These are phyloP conservation scores for Syngnathoides biaculeatus DNA, from an alignment of 2,113 vertebrate species.

Conservation along the genomic window DNA sequence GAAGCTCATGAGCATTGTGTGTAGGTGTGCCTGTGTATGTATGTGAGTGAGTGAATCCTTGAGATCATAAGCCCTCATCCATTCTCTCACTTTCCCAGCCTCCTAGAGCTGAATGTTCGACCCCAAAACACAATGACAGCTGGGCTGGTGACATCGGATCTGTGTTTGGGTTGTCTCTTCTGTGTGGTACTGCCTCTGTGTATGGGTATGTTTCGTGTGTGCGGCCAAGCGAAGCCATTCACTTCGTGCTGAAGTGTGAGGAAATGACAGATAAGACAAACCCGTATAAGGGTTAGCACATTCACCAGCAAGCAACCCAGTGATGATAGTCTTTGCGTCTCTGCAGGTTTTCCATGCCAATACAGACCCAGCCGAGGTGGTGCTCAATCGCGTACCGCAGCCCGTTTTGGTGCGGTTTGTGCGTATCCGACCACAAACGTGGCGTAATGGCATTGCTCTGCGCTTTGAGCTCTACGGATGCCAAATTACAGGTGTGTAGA, in stretches of 20 bases:
- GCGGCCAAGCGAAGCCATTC: slow-evolving; percentile 24
- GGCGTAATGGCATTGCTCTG: slow-evolving; percentile 91
- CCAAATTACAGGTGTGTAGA: slow-evolving; percentile 84
- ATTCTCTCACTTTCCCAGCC: slow-evolving; percentile 52
- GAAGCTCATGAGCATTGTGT: slow-evolving; percentile 1
- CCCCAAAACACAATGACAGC: slow-evolving; percentile 66
- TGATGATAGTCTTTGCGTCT: neutral
- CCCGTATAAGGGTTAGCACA: slow-evolving; percentile 1
- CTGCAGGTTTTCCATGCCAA: slow-evolving; percentile 89
- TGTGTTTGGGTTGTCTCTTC: slow-evolving; percentile 67
- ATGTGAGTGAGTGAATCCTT: neutral
- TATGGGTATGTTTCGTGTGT: slow-evolving; percentile 34
- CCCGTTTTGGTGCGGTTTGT: slow-evolving; percentile 89
- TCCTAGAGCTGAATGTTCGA: slow-evolving; percentile 50
- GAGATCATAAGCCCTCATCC: slow-evolving; percentile 20
- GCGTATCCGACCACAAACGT: slow-evolving; percentile 88
- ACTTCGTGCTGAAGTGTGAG: slow-evolving; percentile 16
- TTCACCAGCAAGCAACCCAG: neutral
- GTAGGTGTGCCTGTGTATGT: neutral
- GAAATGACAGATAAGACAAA: slow-evolving; percentile 11
- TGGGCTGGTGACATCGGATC: slow-evolving; percentile 62
- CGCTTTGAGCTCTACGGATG: slow-evolving; percentile 94
- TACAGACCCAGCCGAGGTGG: slow-evolving; percentile 86
- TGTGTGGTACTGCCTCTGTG: slow-evolving; percentile 53
- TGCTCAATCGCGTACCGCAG: slow-evolving; percentile 87